Evolutionary conservation across 1,140 invertebrate genomes (phyloP).

Genomic region (Neodiprion lecontei): DNA sequence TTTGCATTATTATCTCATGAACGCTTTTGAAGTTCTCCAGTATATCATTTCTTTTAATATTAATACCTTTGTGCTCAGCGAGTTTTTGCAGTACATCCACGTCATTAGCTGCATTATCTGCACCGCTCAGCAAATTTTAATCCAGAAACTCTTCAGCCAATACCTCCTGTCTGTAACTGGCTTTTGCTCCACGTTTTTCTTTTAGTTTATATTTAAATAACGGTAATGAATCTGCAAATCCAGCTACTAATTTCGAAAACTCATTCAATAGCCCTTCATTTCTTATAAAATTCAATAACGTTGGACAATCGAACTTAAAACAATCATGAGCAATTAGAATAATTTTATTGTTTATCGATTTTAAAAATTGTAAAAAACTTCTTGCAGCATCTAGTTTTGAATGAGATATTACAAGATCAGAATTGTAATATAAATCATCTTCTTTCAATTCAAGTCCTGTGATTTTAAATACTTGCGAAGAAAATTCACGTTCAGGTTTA

Average conservation of each 20-base stretch:
- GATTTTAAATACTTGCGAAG: not conserved
- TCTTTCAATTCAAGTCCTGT: not conserved
- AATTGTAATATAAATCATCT: not conserved
- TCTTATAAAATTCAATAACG: conserved; percentile 15
- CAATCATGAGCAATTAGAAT: conserved; percentile 8
- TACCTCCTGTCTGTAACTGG: conserved; percentile 9
- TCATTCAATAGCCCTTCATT: conserved; percentile 10
- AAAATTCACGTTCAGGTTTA: conserved; percentile 2
- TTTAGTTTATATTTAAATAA: conserved; percentile 19
- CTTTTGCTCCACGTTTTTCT: conserved; percentile 12
- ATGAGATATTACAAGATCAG: not conserved
- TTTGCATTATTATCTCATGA: not conserved
- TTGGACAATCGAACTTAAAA: conserved; percentile 18
- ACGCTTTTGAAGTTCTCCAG: not conserved
- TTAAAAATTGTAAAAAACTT: not conserved
- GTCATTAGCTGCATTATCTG: conserved; percentile 17
- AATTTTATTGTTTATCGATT: not conserved
- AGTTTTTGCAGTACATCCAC: conserved; percentile 19
- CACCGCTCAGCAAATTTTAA: not conserved
- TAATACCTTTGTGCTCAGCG: conserved; percentile 14
- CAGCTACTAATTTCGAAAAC: conserved; percentile 12
- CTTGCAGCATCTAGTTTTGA: not conserved
- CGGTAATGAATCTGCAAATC: conserved; percentile 22
- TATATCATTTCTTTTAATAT: conserved; percentile 20
- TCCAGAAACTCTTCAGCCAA: conserved; percentile 15